A percentile compares a stretch with the other conserved stretches of the same genome.
Evolutionary conservation across 2,888 invertebrate genomes (phyloP).

Genomic region (Sericinus montela): DNA sequence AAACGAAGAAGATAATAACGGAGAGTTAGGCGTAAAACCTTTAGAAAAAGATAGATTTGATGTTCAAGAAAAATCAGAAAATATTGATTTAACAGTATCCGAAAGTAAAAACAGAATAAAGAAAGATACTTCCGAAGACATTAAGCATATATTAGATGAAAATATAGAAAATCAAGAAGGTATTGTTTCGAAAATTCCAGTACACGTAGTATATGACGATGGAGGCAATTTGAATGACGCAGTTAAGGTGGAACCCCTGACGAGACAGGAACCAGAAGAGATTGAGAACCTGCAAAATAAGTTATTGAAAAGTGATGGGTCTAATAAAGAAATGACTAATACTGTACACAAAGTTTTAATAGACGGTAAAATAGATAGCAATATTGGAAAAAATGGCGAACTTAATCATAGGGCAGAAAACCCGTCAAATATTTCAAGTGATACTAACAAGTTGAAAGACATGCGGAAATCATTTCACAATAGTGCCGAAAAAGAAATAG

Average conservation of each 20-base stretch:
- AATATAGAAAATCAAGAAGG: constrained; percentile 15
- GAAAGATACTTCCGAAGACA: constrained; percentile 20
- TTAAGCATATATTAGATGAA: neutral
- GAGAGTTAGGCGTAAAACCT: constrained; percentile 21
- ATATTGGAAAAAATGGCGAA: neutral
- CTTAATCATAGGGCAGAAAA: neutral
- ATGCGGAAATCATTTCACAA: neutral
- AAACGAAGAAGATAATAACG: constrained; percentile 11
- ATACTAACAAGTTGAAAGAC: neutral
- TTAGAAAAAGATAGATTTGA: constrained; percentile 21
- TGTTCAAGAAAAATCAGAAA: constrained; percentile 14
- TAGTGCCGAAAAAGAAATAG: neutral
- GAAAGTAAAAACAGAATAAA: constrained; percentile 20
- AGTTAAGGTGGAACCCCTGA: neutral
- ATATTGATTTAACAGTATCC: constrained; percentile 30
- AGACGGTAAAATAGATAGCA: neutral
- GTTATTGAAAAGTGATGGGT: neutral
- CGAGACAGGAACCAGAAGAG: neutral
- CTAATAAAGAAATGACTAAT: neutral
- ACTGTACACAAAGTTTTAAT: neutral
- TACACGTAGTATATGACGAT: constrained; percentile 26
- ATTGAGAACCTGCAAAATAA: neutral
- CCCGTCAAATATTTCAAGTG: neutral
- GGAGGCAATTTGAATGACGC: neutral
- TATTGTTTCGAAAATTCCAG: constrained; percentile 23